These are phyloP conservation scores for Tamandua tetradactyla DNA, from an alignment of 2,797 vertebrate genomes.

Conservation along the genomic window DNA sequence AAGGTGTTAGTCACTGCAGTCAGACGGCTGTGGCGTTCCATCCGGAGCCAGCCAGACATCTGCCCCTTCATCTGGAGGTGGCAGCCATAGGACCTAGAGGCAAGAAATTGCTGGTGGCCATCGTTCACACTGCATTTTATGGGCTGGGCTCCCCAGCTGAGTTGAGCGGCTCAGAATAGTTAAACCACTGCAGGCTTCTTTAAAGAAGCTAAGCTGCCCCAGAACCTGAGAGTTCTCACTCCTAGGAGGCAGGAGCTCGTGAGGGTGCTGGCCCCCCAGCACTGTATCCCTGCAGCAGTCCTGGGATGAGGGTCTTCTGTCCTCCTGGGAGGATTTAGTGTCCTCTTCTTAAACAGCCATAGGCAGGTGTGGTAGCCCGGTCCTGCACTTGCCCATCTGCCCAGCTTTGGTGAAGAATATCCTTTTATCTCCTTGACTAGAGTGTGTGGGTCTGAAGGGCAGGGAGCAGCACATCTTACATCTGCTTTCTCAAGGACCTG, in stretches of 20 bases:
- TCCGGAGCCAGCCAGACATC: background rate
- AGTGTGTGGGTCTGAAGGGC: constrained; percentile 4
- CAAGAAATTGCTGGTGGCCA: background rate
- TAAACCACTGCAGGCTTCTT: background rate
- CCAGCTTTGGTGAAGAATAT: background rate
- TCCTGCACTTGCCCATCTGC: background rate
- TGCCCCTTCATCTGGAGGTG: background rate
- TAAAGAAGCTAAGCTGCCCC: background rate
- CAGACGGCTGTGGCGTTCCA: background rate
- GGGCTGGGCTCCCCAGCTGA: background rate
- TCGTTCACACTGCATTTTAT: background rate
- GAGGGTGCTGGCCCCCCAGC: background rate
- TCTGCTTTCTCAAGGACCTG: background rate
- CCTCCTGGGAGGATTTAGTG: background rate
- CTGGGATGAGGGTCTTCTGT: background rate
- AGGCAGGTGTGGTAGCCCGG: background rate
- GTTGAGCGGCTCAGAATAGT: background rate
- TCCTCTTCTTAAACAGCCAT: background rate
- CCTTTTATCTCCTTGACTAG: background rate
- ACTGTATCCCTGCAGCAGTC: too few relatives aligned
- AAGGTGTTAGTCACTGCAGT: background rate
- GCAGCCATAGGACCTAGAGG: background rate
- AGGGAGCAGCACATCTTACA: background rate
- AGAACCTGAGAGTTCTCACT: background rate
- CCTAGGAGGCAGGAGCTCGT: background rate